These are phyloP conservation scores for Oncorhynchus nerka DNA, from an alignment of 2,113 vertebrate species.

Conservation along the genomic window DNA sequence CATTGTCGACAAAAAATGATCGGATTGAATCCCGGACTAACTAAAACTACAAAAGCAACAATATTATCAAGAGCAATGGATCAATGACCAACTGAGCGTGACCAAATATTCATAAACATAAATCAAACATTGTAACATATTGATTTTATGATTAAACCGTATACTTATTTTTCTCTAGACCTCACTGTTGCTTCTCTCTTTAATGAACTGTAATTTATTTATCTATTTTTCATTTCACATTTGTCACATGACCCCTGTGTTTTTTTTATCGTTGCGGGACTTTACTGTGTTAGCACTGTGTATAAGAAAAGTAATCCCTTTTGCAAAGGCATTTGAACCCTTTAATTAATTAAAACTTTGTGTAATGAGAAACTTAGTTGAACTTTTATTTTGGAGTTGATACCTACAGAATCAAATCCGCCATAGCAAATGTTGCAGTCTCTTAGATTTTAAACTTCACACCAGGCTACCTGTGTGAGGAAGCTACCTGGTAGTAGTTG, in stretches of 20 bases:
- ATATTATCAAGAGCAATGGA: slow-evolving; percentile 27
- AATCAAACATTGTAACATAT: slow-evolving; percentile 47
- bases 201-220: slow-evolving; percentile 56
- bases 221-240: slow-evolving; percentile 63
- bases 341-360: slow-evolving; percentile 73
- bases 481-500: too few species aligned
- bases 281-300: slow-evolving; percentile 62
- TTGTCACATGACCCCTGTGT: slow-evolving; percentile 61
- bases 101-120: slow-evolving; percentile 45
- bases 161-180: slow-evolving; percentile 43
- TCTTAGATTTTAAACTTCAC: too few species aligned
- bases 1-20: too few species aligned
- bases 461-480: too few species aligned
- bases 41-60: slow-evolving; percentile 25
- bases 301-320: slow-evolving; percentile 65
- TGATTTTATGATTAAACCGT: not conserved
- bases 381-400: not conserved
- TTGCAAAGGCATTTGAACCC: slow-evolving; percentile 72
- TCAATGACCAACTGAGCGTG: slow-evolving; percentile 43
- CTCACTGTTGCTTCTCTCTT: slow-evolving; percentile 43
- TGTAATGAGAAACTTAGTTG: slow-evolving; percentile 34
- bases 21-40: slow-evolving; percentile 2
- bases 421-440: too few species aligned
- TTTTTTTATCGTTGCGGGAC: slow-evolving; percentile 49
- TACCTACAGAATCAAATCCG: too few species aligned